Evolutionary conservation across 2,113 vertebrate species (phyloP).

Genomic region (Labeo catla): DNA sequence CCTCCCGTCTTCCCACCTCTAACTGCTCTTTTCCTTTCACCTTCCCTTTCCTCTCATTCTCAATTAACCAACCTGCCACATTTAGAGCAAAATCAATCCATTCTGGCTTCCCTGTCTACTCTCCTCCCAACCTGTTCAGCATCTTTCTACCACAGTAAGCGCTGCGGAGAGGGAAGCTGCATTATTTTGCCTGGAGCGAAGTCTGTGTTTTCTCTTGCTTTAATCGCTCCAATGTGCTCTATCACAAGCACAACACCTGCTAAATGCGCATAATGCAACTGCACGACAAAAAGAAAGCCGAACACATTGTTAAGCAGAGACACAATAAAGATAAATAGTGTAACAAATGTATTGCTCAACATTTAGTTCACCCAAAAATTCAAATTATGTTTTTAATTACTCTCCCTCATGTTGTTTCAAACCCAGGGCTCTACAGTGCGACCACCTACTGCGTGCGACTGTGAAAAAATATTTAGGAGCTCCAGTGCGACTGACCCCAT

Average conservation of each 20-base stretch:
- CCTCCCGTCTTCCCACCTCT: constrained; percentile 7
- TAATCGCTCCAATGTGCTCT: not conserved
- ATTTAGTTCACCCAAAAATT: not conserved
- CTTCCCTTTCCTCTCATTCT: not conserved
- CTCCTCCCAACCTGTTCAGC: not conserved
- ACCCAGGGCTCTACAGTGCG: too few relatives aligned
- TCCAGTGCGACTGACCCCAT: too few relatives aligned
- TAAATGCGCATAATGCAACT: not conserved
- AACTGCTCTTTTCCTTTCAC: not conserved
- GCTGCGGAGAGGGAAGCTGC: not conserved
- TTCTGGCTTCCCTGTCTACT: not conserved
- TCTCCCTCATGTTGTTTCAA: too few relatives aligned
- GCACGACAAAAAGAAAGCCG: not conserved
- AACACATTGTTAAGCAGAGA: not conserved
- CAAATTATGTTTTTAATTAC: too few relatives aligned
- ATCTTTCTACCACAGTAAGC: constrained; percentile 3
- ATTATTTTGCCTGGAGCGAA: not conserved
- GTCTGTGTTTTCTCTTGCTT: constrained; percentile 10
- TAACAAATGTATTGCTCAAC: not conserved
- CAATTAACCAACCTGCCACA: constrained; percentile 18
- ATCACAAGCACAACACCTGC: not conserved
- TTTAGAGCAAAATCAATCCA: constrained; percentile 30
- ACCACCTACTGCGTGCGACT: too few relatives aligned
- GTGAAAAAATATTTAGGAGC: too few relatives aligned
- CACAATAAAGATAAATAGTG: not conserved